Evolutionary conservation across 2,113 vertebrate genomes (phyloP), one percentile per base, ranked within the genome.

Genomic region (Mormyrus iriodes): DNA sequence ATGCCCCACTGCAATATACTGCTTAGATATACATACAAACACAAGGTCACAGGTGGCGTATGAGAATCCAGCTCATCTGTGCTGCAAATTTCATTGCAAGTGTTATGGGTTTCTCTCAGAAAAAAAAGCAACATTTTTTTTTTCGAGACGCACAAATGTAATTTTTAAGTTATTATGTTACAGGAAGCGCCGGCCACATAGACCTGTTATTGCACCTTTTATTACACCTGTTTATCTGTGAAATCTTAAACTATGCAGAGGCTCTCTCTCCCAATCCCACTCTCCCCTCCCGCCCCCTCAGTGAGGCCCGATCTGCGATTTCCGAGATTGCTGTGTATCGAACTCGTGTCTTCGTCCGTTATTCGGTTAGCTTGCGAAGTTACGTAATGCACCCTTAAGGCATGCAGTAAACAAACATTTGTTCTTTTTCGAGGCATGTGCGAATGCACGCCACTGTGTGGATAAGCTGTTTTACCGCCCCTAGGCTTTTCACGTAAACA

Each of bases 1-100:
- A 35, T 89, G 35, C 51, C 19, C 88, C 24, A 12, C 21, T 7
- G 39, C 73, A 89, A 83, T 89, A 89, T n/a, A 83, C 49, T 48
- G 24, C 9, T 85, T 24, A 85, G 82, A 12, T 85, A 85, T 17
- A 79, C 46, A 85, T 85, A 49, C 24, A 85, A 85, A 7, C 35
- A 85, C 46, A 85, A 46, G 82, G 46, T n/a, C 82, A 49, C 44
- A n/a, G 82, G 48, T 51, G 10, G 83, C 9, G 15, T 1, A 85
- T 85, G 46, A 42, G 39, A 39, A 79, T 79, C 35, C 73, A 79
- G 83, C 35, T 79, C 69, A 76, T 76, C 35, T 39, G 69, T 76
- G 35, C 4, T 4, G 19, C 35, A 82, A 55, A 79, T 53, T 82
- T 44, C 27, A 79, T 82, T 53, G 48, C 48, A 49, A 48, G 19